These are phyloP conservation scores for Tipula unca DNA, from an alignment of 2,888 invertebrate species.

Conservation along the genomic window DNA sequence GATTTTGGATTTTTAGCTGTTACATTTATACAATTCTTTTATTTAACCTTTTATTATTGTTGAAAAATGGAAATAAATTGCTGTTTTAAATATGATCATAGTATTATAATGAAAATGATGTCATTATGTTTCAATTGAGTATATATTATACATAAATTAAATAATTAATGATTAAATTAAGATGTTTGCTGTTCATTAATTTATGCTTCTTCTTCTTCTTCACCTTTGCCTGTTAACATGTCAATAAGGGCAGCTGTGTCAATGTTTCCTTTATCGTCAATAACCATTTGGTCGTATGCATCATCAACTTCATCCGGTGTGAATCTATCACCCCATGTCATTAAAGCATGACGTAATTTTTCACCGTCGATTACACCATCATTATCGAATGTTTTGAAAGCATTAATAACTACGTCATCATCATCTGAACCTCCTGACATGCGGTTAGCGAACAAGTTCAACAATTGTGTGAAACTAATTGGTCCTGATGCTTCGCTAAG, in stretches of 20 bases:
- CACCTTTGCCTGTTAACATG: constrained; percentile 79
- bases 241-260: constrained; percentile 79
- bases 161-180: not conserved
- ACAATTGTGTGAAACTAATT: constrained; percentile 90
- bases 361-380: constrained; percentile 83
- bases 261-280: constrained; percentile 84
- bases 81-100: not conserved
- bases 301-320: constrained; percentile 80
- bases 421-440: constrained; percentile 86
- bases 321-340: constrained; percentile 93
- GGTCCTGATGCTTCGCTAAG: constrained; percentile 79
- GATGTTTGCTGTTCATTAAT: constrained; percentile 20
- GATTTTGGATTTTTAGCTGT: not conserved
- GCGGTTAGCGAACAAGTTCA: constrained; percentile 84
- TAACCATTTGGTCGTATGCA: constrained; percentile 86
- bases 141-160: not conserved
- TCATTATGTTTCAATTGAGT: not conserved
- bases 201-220: constrained; percentile 62
- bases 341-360: constrained; percentile 79
- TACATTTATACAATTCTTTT: not conserved
- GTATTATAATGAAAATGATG: not conserved
- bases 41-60: not conserved
- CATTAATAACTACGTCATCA: constrained; percentile 83
- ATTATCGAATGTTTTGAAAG: constrained; percentile 87
- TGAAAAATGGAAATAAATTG: not conserved